phyloP scores from a whole-genome alignment of 2,888 invertebrate species.

The Lobophora halterata region DNA sequence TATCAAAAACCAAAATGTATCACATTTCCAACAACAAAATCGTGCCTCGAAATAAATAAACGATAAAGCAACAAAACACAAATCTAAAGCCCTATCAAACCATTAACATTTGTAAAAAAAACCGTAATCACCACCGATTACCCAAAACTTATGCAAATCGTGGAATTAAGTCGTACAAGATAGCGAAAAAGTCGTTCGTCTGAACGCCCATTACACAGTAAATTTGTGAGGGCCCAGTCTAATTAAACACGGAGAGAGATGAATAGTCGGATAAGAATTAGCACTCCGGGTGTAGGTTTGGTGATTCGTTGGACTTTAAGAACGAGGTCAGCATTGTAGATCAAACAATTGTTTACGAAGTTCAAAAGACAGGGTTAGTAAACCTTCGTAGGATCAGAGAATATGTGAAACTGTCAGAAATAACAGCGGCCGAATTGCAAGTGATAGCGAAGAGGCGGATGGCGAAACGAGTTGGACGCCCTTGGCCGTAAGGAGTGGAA shows the following conservation, averaged over 20 bases:
- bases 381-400: not conserved
- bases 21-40: too few relatives aligned
- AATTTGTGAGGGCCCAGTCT: slow-evolving; percentile 54
- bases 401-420: too few relatives aligned
- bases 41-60: not conserved
- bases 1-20: too few relatives aligned
- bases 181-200: slow-evolving; percentile 38
- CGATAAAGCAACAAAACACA: slow-evolving; percentile 7
- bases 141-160: slow-evolving; percentile 19
- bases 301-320: slow-evolving; percentile 13
- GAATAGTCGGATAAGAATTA: slow-evolving; percentile 64
- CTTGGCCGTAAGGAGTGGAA: too few relatives aligned
- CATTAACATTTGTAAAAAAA: slow-evolving; percentile 12
- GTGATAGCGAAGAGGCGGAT: too few relatives aligned
- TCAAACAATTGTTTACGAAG: slow-evolving; percentile 12
- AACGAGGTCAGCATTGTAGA: slow-evolving; percentile 8
- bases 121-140: slow-evolving; percentile 14
- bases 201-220: slow-evolving; percentile 28
- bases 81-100: slow-evolving; percentile 5
- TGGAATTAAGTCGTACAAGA: slow-evolving; percentile 21
- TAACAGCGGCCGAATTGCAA: too few relatives aligned
- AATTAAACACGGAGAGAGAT: slow-evolving; percentile 70
- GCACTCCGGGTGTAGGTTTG: slow-evolving; percentile 34
- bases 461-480: too few relatives aligned
- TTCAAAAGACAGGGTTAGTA: slow-evolving; percentile 1